Evolutionary conservation across 1,140 invertebrate genomes (phyloP), one percentile per base, ranked within the genome.

Genomic region (Calycopis cecrops): DNA sequence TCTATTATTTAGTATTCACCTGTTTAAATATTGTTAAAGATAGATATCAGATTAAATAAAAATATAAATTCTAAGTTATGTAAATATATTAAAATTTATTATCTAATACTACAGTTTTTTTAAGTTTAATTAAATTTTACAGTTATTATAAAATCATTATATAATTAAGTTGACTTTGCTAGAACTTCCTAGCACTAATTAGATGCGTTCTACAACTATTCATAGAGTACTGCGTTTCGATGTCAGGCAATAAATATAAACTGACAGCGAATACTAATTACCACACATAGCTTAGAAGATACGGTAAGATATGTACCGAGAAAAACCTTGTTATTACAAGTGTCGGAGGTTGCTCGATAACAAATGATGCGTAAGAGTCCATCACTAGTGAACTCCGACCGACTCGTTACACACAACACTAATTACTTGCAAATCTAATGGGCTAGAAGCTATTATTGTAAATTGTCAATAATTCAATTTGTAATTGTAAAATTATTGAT

Each of bases 371-470:
- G 79, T 73, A 72, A 72, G 73, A 81, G 73, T 78, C 69, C 69
- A 75, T 76, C 73, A 64, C 74, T 66, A 65, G 65, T 70, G 77
- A 79, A 73, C 72, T 66, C 67, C 67, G 70, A 71, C 71, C 66
- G 67, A 66, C 78, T 79, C 81, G 81, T 85, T 82, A 82, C 64
- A n/a, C 76, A 57, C 74, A 74, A 79, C 79, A 81, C 81, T 79
- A 81, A 83, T 85, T 78, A 83, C 71, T 75, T 78, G 68, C 65
- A 60, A 80, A 74, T 77, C 60, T 74, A 81, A 82, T 82, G 21
- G 6, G 21, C 21, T 28, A 28, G 21, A 28, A 28, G 21, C 21
- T 28, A 28, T 28, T 28, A 28, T 28, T 3, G 21, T 6, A 28
- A 28, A 28, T 6, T 28, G 6, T 28, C 21, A 28, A 28, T 28